phyloP scores from a whole-genome alignment of 1,140 invertebrate genomes.

The Branchinecta lindahli region DNA sequence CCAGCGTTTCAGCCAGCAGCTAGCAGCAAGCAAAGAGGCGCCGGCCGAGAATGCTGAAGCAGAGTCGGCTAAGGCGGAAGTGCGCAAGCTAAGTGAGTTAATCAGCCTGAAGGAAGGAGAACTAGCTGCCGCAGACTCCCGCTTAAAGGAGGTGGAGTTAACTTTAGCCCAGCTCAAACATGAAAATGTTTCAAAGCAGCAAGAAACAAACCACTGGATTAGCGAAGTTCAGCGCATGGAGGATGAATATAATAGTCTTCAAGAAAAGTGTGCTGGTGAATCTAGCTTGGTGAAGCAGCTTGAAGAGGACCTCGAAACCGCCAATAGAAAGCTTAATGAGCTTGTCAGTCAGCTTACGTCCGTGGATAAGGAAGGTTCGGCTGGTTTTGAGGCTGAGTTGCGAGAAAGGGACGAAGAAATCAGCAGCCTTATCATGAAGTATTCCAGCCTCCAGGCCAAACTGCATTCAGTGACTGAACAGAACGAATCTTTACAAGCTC shows the following conservation, averaged over 20 bases:
- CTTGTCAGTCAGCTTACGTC: background rate
- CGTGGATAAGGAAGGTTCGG: background rate
- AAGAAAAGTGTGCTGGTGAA: background rate
- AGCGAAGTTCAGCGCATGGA: background rate
- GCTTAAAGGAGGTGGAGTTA: background rate
- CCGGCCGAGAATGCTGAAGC: background rate
- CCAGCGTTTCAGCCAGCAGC: background rate
- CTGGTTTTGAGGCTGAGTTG: background rate
- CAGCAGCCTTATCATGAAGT: conserved; percentile 1
- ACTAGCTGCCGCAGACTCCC: background rate
- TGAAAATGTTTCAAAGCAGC: background rate
- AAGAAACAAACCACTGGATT: background rate
- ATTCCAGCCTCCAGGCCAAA: background rate
- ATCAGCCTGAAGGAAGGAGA: background rate
- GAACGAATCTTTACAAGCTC: background rate
- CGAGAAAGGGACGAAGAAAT: conserved; percentile 8
- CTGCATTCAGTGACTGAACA: background rate
- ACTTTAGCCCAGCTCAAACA: too few species aligned
- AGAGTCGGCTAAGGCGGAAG: background rate
- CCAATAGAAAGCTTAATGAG: background rate
- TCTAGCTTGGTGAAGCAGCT: background rate
- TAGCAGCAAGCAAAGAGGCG: background rate
- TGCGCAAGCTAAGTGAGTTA: background rate
- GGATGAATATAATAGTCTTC: background rate
- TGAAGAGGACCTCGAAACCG: background rate